A percentile compares a stretch with the other conserved stretches of the same genome.
These are phyloP conservation scores for Parthenolecanium corni DNA, from an alignment of 2,888 invertebrate genomes.

Conservation along the genomic window DNA sequence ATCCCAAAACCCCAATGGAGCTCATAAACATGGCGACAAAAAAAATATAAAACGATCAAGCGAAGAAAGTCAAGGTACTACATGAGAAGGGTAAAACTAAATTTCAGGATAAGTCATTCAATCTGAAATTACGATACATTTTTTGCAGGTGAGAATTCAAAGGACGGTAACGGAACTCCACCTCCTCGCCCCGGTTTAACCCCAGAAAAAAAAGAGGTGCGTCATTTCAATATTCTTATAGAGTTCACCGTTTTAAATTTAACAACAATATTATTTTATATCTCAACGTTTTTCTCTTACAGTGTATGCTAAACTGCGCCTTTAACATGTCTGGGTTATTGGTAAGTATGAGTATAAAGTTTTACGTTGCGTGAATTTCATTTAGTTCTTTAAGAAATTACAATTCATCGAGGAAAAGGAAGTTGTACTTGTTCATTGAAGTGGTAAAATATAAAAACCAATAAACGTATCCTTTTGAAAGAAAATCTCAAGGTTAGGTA, in stretches of 20 bases:
- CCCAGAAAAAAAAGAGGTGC: conserved; percentile 17
- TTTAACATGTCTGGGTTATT: conserved; percentile 32
- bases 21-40: background rate
- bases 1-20: background rate
- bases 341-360: conserved; percentile 30
- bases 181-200: background rate
- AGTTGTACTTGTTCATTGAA: no score
- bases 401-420: no score
- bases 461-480: no score
- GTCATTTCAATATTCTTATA: background rate
- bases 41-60: background rate
- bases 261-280: background rate
- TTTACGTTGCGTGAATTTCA: no score
- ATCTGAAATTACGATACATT: no score
- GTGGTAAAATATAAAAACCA: no score
- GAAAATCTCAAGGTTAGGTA: no score
- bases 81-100: no score
- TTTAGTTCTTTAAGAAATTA: no score
- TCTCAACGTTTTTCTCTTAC: conserved; percentile 7
- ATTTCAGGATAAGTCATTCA: no score
- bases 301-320: conserved; percentile 34
- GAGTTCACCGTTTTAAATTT: background rate
- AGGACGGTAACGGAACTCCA: background rate
- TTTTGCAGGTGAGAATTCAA: no score
- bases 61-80: background rate